Percentiles rank a stretch among this genome's conserved stretches.
These are phyloP conservation scores for Pimpla rufipes DNA, from an alignment of 2,888 invertebrate species.

Conservation along the genomic window DNA sequence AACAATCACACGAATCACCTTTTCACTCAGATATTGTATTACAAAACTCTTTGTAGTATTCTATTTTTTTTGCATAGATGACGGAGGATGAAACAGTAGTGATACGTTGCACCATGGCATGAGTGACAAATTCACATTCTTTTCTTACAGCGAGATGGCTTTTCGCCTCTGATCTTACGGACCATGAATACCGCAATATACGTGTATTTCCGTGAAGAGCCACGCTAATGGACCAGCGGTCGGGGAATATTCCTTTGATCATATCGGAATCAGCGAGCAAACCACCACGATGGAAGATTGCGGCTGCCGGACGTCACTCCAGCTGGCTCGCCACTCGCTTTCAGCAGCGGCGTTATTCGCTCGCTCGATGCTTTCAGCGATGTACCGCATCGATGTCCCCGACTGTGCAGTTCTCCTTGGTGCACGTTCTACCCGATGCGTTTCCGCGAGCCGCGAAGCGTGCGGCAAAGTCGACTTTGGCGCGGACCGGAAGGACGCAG, in stretches of 20 bases:
- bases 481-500: conserved; percentile 30
- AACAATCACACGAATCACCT: too few species aligned
- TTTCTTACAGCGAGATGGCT: neutral
- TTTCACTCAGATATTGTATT: too few species aligned
- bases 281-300: conserved; percentile 17
- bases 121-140: neutral
- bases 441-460: conserved; percentile 8
- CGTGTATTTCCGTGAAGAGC: conserved; percentile 29
- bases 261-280: conserved; percentile 34
- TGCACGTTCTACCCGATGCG: conserved; percentile 13
- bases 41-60: too few species aligned
- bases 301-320: conserved; percentile 31
- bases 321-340: conserved; percentile 37
- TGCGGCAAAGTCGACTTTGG: conserved; percentile 25
- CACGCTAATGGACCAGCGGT: conserved; percentile 52
- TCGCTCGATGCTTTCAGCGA: conserved; percentile 51
- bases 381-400: conserved; percentile 47
- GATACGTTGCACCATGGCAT: too few species aligned
- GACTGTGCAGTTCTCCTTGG: conserved; percentile 11
- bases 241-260: conserved; percentile 57
- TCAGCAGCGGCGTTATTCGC: conserved; percentile 46
- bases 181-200: neutral
- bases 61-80: too few species aligned
- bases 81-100: too few species aligned
- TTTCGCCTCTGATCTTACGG: neutral